Evolutionary conservation across 2,113 vertebrate species (phyloP), one percentile per base, ranked within the genome.

Genomic region (Benitochromis conjunctus): DNA sequence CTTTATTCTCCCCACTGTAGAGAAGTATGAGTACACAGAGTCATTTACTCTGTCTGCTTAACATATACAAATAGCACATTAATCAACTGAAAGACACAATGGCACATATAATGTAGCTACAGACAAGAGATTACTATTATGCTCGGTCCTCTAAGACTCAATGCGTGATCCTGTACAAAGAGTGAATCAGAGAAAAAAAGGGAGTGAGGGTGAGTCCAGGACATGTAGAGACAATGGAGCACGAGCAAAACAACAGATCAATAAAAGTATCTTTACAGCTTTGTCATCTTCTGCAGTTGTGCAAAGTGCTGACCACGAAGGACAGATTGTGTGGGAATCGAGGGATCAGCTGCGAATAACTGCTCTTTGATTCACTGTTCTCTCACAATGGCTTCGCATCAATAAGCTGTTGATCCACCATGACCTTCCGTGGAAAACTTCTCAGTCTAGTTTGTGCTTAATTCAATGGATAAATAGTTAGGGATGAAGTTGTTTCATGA

Each of bases 221-320:
- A 84, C 81, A 86, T 62, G 48, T 83, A 80, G 66, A 86, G 53
- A 89, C 34, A 88, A 78, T 80, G 80, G 43, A 86, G 21, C 48
- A 11, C 54, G 36, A 82, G 78, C 66, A 79, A 81, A 88, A 84
- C 64, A 86, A 85, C 83, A 81, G 79, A 91, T 94, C 91, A 86
- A 92, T 94, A 79, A 79, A 74, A 56, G 81, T 57, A 89, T 87
- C 86, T 74, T 31, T 66, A 64, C 57, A 57, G 58, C 81, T 92
- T 91, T 85, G 87, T 91, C 84, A 86, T 87, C 83, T 88, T 90
- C 69, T 81, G 54, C 77, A 21, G 80, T 89, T 77, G 66, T 69
- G 69, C 81, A 91, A 91, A 92, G 84, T 91, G 91, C 88, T 91
- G 92, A 92, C 71, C 31, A 46, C 38, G 36, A 84, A 79, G 78